Conservation (phyloP, 1,140 invertebrate genomes). For the Penaeus chinensis region DNA sequence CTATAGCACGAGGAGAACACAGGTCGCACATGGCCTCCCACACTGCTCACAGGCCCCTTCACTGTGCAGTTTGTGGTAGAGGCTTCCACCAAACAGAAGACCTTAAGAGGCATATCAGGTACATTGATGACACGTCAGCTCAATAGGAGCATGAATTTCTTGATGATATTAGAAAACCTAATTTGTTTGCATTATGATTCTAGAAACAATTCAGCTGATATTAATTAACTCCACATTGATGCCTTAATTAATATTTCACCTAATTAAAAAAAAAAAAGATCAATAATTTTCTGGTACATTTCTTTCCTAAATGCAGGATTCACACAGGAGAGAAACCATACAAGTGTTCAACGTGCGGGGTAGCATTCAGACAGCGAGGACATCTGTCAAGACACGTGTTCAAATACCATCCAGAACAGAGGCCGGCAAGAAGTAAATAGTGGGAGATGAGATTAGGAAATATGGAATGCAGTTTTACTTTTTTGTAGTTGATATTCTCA, state of each 20-base stretch:
- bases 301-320: slow-evolving; percentile 35
- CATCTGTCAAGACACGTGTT: slow-evolving; percentile 61
- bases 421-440: slow-evolving; percentile 34
- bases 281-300: not conserved
- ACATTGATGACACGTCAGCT: not conserved
- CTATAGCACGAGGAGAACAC: slow-evolving; percentile 61
- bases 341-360: slow-evolving; percentile 60
- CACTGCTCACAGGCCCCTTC: slow-evolving; percentile 61
- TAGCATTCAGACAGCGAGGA: slow-evolving; percentile 60
- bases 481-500: no score
- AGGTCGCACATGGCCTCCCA: slow-evolving; percentile 62
- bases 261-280: not conserved
- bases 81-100: slow-evolving; percentile 63
- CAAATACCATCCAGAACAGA: slow-evolving; percentile 60
- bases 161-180: not conserved
- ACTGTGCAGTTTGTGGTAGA: slow-evolving; percentile 62
- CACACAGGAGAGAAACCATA: slow-evolving; percentile 63
- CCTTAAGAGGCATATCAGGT: slow-evolving; percentile 63
- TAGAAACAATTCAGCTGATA: not conserved
- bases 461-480: no score
- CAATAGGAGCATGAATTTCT: not conserved
- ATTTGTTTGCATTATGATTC: not conserved
- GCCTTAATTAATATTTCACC: not conserved
- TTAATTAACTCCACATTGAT: not conserved
- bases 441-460: not conserved